Percentiles rank a stretch among this genome's conserved stretches.
These are phyloP conservation scores for Urocolius indicus DNA, from an alignment of 2,113 vertebrate genomes.

Conservation along the genomic window DNA sequence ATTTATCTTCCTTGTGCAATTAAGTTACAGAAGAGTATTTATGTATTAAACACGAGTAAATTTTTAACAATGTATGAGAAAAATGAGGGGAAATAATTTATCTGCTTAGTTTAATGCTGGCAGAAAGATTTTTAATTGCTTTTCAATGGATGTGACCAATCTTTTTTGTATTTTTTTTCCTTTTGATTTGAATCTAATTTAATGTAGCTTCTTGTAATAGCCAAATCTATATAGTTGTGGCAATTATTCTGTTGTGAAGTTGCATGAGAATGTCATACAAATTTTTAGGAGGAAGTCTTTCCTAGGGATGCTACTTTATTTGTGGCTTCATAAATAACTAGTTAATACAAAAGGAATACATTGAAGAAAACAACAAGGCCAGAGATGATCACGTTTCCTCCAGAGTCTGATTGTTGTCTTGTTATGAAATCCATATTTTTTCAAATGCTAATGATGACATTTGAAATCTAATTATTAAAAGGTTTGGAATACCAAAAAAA, in stretches of 20 bases:
- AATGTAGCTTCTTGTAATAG: background rate
- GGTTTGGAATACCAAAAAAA: background rate
- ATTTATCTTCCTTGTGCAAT: background rate
- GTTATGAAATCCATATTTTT: background rate
- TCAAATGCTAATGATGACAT: background rate
- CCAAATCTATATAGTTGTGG: background rate
- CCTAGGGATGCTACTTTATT: background rate
- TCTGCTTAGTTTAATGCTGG: background rate
- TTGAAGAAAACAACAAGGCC: background rate
- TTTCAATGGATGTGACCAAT: background rate
- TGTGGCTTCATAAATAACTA: background rate
- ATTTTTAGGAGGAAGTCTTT: background rate
- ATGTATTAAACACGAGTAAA: background rate
- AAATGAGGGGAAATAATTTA: background rate
- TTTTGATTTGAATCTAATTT: background rate
- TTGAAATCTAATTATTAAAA: background rate
- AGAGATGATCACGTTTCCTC: constrained; percentile 7
- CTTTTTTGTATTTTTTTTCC: background rate
- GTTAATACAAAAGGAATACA: background rate
- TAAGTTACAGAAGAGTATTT: background rate
- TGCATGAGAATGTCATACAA: background rate
- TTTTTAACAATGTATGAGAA: background rate
- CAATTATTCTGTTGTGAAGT: background rate
- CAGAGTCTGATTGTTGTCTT: background rate
- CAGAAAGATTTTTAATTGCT: background rate